phyloP scores from a whole-genome alignment of 2,888 invertebrate genomes.

The Tetranychus truncatus region DNA sequence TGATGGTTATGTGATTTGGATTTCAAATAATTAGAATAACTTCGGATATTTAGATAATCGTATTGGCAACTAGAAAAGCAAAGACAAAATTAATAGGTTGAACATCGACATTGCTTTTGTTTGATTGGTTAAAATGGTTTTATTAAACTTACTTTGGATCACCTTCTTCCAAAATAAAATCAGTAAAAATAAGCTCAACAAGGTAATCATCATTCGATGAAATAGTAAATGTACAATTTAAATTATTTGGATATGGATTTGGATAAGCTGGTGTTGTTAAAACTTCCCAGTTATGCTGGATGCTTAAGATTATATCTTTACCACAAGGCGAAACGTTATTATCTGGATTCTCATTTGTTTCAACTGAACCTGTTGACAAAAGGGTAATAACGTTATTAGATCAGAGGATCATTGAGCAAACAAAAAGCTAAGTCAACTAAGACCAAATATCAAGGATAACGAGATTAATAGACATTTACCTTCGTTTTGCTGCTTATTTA shows the following conservation, averaged over 20 bases:
- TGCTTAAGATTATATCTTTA: slow-evolving; percentile 42
- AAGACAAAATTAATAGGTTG: neutral
- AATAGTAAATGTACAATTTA: slow-evolving; percentile 44
- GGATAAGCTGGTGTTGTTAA: slow-evolving; percentile 67
- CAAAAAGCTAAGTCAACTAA: no score
- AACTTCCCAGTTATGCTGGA: slow-evolving; percentile 43
- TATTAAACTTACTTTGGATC: neutral
- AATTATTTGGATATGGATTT: slow-evolving; percentile 53
- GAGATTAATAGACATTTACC: no score
- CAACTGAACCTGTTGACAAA: no score
- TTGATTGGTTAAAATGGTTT: no score
- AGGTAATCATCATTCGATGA: slow-evolving; percentile 36
- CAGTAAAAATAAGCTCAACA: slow-evolving; percentile 9
- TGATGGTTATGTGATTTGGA: neutral
- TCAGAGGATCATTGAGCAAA: no score
- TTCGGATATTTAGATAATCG: neutral
- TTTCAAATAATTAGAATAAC: neutral
- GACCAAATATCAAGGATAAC: no score
- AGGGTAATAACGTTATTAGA: no score
- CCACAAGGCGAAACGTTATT: neutral
- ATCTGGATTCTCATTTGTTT: no score
- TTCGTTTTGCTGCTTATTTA: slow-evolving; percentile 35
- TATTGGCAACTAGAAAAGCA: neutral
- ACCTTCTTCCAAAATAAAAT: slow-evolving; percentile 8
- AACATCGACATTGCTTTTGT: neutral